Evolutionary conservation across 2,888 invertebrate genomes (phyloP), one percentile per base, ranked within the genome.

Genomic region (Rhaphigaster nebulosa): DNA sequence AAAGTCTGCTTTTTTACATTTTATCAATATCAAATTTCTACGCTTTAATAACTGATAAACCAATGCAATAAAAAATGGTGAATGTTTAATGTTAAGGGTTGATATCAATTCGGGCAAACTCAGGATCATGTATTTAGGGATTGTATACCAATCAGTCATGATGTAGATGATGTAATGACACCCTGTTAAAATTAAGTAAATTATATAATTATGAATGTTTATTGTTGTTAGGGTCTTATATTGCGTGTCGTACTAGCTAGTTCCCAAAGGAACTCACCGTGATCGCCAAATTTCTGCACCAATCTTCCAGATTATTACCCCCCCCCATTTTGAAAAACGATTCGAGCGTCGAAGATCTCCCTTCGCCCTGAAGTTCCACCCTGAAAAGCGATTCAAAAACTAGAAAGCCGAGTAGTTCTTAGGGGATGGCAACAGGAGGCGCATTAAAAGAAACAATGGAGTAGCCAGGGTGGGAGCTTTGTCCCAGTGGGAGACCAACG

Each of bases 381-480:
- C n/a, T 2, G 45, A 84, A 84, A 45, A 45, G 84, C 84, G 34
- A 70, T 34, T 70, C 70, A 70, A 70, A 70, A 70, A 70, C 70
- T 34, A 70, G 18, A 70, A 70, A 34, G 70, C 84, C 13, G 84
- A 84, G 84, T 41, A 45, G 41, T n/a, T 26, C 84, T 84, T 45
- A 84, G 84, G 26, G 45, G 45, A 45, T 84, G 84, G 84, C 84
- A 84, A 84, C 84, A 84, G 84, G 87, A 56, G 87, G 54, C 0
- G 87, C 23, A 87, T 87, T 87, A 87, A 87, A 87, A 87, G 87
- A 87, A 87, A 87, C 87, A 87, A 87, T 87, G 87, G 41, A 41
- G 45, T 45, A 45, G 84, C 84, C 41, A 84, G 41, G 80, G 41
- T 1, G 45, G 84, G 26, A 84, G 54, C 87, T 56, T 54, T 56